Conservation (phyloP, 1,140 invertebrate genomes). For the Drusus annulatus region DNA sequence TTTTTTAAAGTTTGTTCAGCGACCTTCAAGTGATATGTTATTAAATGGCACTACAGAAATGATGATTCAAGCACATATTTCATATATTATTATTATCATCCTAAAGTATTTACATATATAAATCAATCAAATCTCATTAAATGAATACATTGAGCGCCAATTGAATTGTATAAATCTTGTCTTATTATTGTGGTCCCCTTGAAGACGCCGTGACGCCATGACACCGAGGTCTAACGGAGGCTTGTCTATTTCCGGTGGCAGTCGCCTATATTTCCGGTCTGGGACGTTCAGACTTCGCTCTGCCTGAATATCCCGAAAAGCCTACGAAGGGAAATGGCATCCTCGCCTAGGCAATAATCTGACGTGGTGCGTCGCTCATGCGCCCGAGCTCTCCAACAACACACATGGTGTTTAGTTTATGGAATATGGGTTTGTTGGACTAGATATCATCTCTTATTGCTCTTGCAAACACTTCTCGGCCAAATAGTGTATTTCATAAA, state of each 20-base stretch:
- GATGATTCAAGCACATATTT: too few species aligned
- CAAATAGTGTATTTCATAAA: too few species aligned
- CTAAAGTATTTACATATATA: not conserved
- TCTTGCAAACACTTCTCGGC: not conserved
- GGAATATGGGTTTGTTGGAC: not conserved
- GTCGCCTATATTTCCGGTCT: slow-evolving; percentile 54
- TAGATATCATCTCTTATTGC: not conserved
- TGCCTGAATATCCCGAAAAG: slow-evolving; percentile 1
- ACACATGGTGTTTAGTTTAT: slow-evolving; percentile 5
- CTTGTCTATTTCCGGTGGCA: slow-evolving; percentile 51
- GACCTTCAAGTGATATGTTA: too few species aligned
- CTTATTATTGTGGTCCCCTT: slow-evolving; percentile 26
- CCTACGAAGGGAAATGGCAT: slow-evolving; percentile 47
- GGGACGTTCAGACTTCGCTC: slow-evolving; percentile 48
- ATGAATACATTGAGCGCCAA: not conserved
- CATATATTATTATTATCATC: too few species aligned
- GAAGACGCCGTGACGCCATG: slow-evolving; percentile 22
- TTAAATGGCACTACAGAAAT: too few species aligned
- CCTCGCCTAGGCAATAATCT: slow-evolving; percentile 51
- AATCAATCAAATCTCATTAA: too few species aligned
- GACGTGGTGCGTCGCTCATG: slow-evolving; percentile 52
- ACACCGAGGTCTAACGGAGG: slow-evolving; percentile 34
- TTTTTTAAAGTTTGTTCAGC: too few species aligned
- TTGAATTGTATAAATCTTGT: slow-evolving; percentile 21
- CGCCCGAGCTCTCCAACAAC: slow-evolving; percentile 4